Conservation (phyloP, 2,797 vertebrate species). For the Aphelocoma californica region DNA sequence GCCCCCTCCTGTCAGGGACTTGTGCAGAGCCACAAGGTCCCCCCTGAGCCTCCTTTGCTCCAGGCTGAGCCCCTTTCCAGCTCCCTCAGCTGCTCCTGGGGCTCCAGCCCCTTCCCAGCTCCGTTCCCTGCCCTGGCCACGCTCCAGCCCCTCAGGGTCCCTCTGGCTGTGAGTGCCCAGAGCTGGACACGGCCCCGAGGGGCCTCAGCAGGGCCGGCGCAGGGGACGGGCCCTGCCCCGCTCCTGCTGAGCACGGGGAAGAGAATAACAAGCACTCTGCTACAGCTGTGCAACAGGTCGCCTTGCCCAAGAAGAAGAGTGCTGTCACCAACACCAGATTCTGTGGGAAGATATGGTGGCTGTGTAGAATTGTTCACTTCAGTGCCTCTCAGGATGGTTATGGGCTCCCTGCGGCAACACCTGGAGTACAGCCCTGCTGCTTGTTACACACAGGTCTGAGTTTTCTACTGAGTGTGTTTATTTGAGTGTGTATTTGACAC, state of each 20-base stretch:
- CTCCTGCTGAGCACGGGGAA: neutral
- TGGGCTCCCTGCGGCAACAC: neutral
- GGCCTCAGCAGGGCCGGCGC: neutral
- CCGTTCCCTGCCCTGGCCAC: neutral
- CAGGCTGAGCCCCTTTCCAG: neutral
- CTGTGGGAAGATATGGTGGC: fast-evolving
- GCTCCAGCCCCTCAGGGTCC: neutral
- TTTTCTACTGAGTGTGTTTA: neutral
- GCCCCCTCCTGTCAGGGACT: neutral
- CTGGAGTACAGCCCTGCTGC: neutral
- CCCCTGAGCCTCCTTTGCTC: neutral
- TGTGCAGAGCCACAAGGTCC: neutral
- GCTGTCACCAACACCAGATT: neutral
- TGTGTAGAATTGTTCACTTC: neutral
- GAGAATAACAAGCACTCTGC: neutral
- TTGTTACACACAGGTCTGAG: neutral
- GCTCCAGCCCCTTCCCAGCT: neutral
- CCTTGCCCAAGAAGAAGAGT: neutral
- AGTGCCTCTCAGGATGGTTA: neutral
- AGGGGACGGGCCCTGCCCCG: neutral
- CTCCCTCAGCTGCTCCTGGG: fast-evolving
- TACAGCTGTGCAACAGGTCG: neutral
- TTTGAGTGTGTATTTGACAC: neutral
- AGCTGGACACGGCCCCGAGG: neutral
- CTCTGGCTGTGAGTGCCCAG: neutral